Conservation (phyloP, 2,888 invertebrate species). For the Drosophila picticornis region DNA sequence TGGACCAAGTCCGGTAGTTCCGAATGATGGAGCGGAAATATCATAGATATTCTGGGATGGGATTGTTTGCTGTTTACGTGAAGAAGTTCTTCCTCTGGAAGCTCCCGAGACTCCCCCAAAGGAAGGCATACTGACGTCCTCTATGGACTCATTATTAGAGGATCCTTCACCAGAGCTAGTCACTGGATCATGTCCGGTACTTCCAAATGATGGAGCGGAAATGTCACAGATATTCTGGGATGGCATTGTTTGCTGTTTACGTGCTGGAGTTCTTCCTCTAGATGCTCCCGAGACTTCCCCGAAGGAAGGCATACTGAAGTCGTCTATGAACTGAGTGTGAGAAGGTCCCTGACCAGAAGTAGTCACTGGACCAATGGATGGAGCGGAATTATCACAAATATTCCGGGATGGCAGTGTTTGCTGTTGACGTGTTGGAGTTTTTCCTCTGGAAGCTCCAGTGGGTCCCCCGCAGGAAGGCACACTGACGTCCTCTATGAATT, state of each 20-base stretch:
- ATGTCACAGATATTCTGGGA: background rate
- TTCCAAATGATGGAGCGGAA: background rate
- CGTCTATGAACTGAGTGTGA: constrained; percentile 12
- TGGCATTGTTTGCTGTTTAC: constrained; percentile 19
- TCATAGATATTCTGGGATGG: constrained; percentile 20
- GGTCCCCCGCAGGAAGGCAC: too few species aligned
- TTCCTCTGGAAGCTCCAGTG: too few species aligned
- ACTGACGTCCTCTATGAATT: too few species aligned
- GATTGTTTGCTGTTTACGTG: background rate
- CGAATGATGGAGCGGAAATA: constrained; percentile 7
- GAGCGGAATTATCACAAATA: constrained; percentile 1
- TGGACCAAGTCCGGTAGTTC: background rate
- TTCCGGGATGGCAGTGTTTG: background rate
- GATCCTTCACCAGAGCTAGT: background rate
- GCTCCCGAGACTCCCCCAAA: background rate
- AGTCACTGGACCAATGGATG: background rate
- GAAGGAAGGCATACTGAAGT: constrained; percentile 34
- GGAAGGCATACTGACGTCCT: constrained; percentile 21
- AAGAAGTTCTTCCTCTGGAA: background rate
- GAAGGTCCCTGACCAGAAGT: background rate
- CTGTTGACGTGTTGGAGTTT: too few species aligned
- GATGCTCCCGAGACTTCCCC: constrained; percentile 22
- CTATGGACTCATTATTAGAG: constrained; percentile 14
- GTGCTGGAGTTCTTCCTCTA: background rate
- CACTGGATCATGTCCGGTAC: too few species aligned